Base-by-base conservation (phyloP, 2,888 invertebrate species). In the Allygus modestus region DNA sequence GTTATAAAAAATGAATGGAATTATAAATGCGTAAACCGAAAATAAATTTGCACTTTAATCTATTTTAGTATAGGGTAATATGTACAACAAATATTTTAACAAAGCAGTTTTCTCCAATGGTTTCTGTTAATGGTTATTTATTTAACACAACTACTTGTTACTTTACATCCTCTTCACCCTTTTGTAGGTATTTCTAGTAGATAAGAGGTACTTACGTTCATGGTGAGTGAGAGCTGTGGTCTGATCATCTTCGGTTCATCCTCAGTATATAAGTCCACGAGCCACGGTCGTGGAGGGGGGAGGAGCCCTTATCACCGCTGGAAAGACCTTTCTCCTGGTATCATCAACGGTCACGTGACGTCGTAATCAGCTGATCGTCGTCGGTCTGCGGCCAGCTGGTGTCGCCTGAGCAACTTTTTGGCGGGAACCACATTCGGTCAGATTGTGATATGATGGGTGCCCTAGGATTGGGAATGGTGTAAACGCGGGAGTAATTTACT, bases 151-250 rank as follows among this genome's bases (percentile, higher is more conserved):
- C n/a, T n/a, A n/a, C n/a, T n/a, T n/a, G n/a, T n/a, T n/a, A n/a
- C n/a, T n/a, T n/a, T n/a, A n/a, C n/a, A n/a, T n/a, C n/a, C n/a
- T n/a, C n/a, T n/a, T n/a, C n/a, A n/a, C n/a, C n/a, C n/a, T n/a
- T n/a, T n/a, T n/a, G n/a, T n/a, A n/a, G n/a, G n/a, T n/a, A n/a
- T n/a, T n/a, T n/a, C n/a, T n/a, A n/a, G n/a, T n/a, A n/a, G n/a
- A n/a, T n/a, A n/a, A n/a, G 15, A 41, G 26, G 41, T 71, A 71
- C 71, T 71, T 31, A 71, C 71, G 71, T 71, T 71, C 71, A 71
- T 71, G 41, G 71, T 71, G 41, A 31, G 69, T 11, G 65, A 65
- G 65, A 28, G n/a, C n/a, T 5, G 41, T 41, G 37, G 37, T 71
- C 71, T 71, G 71, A 20, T 20, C 71, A 71, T 71, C 71, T n/a